Conservation (phyloP, 2,888 invertebrate species). For the Campoplex nolae region DNA sequence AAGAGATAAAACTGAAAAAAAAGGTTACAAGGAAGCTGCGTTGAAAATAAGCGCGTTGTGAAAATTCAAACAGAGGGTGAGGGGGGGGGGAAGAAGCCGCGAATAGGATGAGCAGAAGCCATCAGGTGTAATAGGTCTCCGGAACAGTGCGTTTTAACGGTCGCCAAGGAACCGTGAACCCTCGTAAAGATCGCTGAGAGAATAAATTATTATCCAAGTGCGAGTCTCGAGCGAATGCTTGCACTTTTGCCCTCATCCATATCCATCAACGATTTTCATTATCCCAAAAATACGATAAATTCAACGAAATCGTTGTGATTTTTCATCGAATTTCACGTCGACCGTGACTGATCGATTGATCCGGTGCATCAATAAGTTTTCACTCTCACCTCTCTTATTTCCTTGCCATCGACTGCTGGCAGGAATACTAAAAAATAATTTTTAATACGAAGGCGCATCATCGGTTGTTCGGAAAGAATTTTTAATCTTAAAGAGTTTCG, state of each 20-base stretch:
- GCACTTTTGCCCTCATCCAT: not conserved
- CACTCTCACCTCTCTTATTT: not conserved
- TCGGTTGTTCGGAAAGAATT: no score
- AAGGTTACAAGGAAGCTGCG: constrained; percentile 24
- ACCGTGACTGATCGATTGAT: constrained; percentile 59
- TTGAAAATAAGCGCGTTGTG: not conserved
- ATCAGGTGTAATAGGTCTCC: constrained; percentile 51
- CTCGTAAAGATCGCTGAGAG: constrained; percentile 46
- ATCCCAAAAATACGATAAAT: not conserved
- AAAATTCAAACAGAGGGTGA: not conserved
- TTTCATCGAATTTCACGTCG: constrained; percentile 15
- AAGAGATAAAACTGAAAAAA: not conserved
- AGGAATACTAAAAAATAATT: not conserved
- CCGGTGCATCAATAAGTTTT: constrained; percentile 17
- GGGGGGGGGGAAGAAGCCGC: constrained; percentile 8
- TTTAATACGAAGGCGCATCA: not conserved
- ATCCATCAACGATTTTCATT: constrained; percentile 21
- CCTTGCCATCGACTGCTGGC: not conserved
- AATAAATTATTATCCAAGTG: constrained; percentile 50
- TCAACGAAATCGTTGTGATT: constrained; percentile 25
- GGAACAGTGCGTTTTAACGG: constrained; percentile 58
- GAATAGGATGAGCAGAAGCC: constrained; percentile 23
- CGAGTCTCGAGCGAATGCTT: constrained; percentile 40
- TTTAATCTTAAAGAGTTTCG: no score
- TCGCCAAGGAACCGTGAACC: constrained; percentile 56